phyloP scores from a whole-genome alignment of 2,113 vertebrate species.

The Catharus minimus region DNA sequence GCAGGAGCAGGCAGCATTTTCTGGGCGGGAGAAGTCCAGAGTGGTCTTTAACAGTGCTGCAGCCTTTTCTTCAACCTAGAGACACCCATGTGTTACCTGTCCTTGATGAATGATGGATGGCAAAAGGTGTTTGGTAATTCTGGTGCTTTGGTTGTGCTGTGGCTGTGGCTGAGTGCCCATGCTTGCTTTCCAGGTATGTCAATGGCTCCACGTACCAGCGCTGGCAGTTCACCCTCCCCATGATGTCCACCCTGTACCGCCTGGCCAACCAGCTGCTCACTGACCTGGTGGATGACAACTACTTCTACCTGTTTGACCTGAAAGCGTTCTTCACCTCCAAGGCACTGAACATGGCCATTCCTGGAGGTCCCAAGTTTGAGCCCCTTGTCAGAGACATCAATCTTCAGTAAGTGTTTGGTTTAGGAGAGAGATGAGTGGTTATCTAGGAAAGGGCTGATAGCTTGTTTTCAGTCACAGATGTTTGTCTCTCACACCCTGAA shows the following conservation, averaged over 20 bases:
- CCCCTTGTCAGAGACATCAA: constrained; percentile 97
- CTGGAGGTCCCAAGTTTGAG: constrained; percentile 97
- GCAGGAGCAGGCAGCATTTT: not conserved
- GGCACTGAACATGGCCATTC: constrained; percentile 98
- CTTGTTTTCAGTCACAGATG: not conserved
- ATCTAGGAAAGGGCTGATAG: not conserved
- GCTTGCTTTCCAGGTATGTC: constrained; percentile 80
- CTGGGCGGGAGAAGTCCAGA: not conserved
- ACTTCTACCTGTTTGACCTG: constrained; percentile 97
- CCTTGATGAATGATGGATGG: rapidly evolving
- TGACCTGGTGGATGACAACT: constrained; percentile 95
- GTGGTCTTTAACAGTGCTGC: not conserved
- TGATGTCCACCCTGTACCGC: constrained; percentile 99
- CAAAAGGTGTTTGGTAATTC: not conserved
- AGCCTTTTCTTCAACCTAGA: not conserved
- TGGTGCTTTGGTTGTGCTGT: not conserved
- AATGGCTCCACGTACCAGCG: constrained; percentile 97
- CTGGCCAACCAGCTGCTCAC: constrained; percentile 97
- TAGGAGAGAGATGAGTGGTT: not conserved
- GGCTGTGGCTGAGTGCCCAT: not conserved
- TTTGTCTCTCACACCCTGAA: not conserved
- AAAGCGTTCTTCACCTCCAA: constrained; percentile 99
- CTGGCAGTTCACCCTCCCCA: constrained; percentile 97
- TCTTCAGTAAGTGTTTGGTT: constrained; percentile 86
- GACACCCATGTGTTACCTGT: rapidly evolving